These are phyloP conservation scores for Platycheirus albimanus DNA, from an alignment of 2,888 invertebrate species.

Conservation along the genomic window DNA sequence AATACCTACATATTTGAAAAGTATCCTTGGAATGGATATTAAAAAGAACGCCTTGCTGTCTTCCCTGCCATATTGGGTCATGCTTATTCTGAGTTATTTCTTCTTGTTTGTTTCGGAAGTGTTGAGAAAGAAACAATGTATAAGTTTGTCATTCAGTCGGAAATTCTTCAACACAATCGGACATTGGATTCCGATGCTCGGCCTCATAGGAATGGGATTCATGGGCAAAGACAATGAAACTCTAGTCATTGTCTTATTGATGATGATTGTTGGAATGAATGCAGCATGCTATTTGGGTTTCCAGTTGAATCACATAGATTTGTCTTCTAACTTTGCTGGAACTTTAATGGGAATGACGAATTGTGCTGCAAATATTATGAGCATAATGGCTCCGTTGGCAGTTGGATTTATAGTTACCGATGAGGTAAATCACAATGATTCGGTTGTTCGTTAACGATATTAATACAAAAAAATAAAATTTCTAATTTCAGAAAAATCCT, in stretches of 20 bases:
- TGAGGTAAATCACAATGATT: constrained; percentile 87
- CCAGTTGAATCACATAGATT: constrained; percentile 92
- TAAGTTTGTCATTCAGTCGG: constrained; percentile 79
- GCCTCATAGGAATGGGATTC: constrained; percentile 84
- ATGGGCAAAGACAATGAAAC: constrained; percentile 79
- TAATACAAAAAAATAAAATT: constrained; percentile 79
- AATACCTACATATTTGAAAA: constrained; percentile 87
- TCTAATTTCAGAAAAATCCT: constrained; percentile 84
- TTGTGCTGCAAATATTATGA: constrained; percentile 88
- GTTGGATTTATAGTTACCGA: constrained; percentile 88
- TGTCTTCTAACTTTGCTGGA: constrained; percentile 92
- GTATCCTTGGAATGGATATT: constrained; percentile 85
- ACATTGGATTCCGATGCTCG: constrained; percentile 84
- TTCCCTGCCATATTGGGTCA: constrained; percentile 84
- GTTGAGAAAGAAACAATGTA: constrained; percentile 80
- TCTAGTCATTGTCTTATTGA: constrained; percentile 86
- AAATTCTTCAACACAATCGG: constrained; percentile 78
- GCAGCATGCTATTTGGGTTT: constrained; percentile 90
- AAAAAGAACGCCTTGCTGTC: constrained; percentile 84
- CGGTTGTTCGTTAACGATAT: too few relatives aligned
- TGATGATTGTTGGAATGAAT: constrained; percentile 89
- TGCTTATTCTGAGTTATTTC: constrained; percentile 83
- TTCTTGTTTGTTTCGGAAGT: constrained; percentile 83
- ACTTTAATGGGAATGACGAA: constrained; percentile 87
- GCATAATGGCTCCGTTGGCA: constrained; percentile 90